Conservation (phyloP, 1,140 invertebrate species). For the Atta texana region DNA sequence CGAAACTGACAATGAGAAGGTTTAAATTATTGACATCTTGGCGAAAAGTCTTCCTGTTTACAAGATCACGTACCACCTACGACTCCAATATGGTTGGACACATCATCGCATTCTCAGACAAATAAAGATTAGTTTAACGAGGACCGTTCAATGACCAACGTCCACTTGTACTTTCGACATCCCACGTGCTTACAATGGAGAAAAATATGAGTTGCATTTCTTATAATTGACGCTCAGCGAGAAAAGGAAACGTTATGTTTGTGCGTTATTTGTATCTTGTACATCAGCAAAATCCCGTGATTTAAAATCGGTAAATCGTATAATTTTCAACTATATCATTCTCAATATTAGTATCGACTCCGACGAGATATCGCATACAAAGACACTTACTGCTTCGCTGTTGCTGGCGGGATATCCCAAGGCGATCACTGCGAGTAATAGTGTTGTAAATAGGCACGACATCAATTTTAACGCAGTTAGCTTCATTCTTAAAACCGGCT, state of each 20-base stretch:
- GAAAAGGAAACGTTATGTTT: background rate
- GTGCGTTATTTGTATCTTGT: background rate
- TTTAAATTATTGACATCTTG: slow-evolving; percentile 36
- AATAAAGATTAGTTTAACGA: slow-evolving; percentile 62
- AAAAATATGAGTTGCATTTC: slow-evolving; percentile 47
- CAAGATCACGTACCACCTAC: slow-evolving; percentile 42
- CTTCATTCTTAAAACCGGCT: slow-evolving; percentile 76
- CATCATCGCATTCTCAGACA: slow-evolving; percentile 39
- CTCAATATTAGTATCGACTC: background rate
- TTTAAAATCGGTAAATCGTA: slow-evolving; percentile 20
- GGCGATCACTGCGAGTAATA: slow-evolving; percentile 67
- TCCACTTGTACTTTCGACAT: slow-evolving; percentile 54
- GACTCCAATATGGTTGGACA: slow-evolving; percentile 51
- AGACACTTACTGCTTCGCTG: slow-evolving; percentile 82
- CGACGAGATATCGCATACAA: background rate
- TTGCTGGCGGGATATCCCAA: slow-evolving; percentile 80
- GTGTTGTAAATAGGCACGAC: slow-evolving; percentile 72
- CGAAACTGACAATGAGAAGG: background rate
- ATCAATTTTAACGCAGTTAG: slow-evolving; percentile 75
- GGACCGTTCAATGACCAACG: slow-evolving; percentile 58
- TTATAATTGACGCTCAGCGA: slow-evolving; percentile 19
- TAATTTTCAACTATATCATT: slow-evolving; percentile 6
- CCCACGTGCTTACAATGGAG: slow-evolving; percentile 24
- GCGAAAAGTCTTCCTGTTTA: slow-evolving; percentile 60
- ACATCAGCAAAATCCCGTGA: background rate